Evolutionary conservation across 92 coral and sea anemone genomes (phyloP), one percentile per base, ranked within the genome.

Genomic region (Paragorgia papillata): DNA sequence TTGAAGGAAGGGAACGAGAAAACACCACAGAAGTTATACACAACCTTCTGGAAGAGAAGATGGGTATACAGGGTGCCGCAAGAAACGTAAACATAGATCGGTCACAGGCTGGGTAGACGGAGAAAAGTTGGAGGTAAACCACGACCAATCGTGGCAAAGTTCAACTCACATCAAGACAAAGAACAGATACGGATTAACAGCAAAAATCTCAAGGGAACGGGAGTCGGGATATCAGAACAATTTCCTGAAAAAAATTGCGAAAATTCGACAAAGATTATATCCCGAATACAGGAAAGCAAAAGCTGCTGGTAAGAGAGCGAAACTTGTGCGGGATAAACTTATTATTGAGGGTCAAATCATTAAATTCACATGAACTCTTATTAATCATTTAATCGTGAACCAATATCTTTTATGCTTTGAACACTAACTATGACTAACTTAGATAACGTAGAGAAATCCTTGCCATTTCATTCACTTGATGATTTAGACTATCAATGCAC

Each of bases 231-330:
- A 21, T 26, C 64, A 26, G 64, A 57, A 20, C 64, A 57, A 57
- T n/a, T n/a, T n/a, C n/a, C n/a, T n/a, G n/a, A 30, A 57, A 24
- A 30, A 57, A 57, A 57, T 57, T 2, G 64, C 26, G 32, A 57
- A 57, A 57, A 26, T 57, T 12, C 64, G 64, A 14, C n/a, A 57
- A 57, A 57, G 25, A 21, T 18, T 57, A 31, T 57, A 57, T 57
- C 64, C 64, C 31, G 64, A 57, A 57, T 31, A 21, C 27, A 57
- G 30, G 31, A 57, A 26, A 26, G 64, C 64, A 10, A 57, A 57
- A 57, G 64, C 64, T 57, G 64, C 64, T 57, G 64, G 64, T 24
- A 57, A 57, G 31, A 57, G 64, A 31, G 64, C 64, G 9, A 57
- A 57, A 21, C 10, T 57, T 21, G 64, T 57, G 31, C 26, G 64